Evolutionary conservation across 2,113 vertebrate species (phyloP).

Genomic region (Hydrochoerus hydrochaeris): DNA sequence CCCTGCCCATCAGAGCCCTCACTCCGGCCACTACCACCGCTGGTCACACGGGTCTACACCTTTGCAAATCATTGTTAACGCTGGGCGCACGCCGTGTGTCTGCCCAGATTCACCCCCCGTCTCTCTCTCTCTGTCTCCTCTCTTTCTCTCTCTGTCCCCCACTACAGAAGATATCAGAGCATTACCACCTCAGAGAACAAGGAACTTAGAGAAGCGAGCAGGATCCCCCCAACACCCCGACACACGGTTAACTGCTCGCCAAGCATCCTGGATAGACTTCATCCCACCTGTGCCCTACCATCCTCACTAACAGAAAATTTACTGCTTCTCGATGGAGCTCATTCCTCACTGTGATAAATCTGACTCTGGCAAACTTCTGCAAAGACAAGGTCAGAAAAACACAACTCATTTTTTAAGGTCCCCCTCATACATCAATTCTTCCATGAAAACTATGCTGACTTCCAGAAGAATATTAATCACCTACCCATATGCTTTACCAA

Average conservation of each 20-base stretch:
- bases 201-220: background rate
- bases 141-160: too few relatives aligned
- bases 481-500: background rate
- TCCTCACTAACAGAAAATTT: background rate
- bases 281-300: background rate
- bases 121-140: too few relatives aligned
- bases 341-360: conserved; percentile 52
- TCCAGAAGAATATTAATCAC: conserved; percentile 23
- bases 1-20: background rate
- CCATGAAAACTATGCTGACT: background rate
- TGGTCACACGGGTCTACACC: background rate
- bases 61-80: background rate
- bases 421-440: background rate
- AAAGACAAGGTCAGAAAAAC: conserved; percentile 35
- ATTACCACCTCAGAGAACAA: background rate
- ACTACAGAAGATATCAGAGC: background rate
- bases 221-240: background rate
- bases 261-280: background rate
- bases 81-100: background rate
- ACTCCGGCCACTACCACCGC: background rate
- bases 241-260: background rate
- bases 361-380: conserved; percentile 13
- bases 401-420: conserved; percentile 25
- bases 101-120: background rate
- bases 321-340: background rate